Percentiles rank a stretch among this genome's conserved stretches.
Evolutionary conservation across 2,113 vertebrate species (phyloP).

Genomic region (Athene noctua): DNA sequence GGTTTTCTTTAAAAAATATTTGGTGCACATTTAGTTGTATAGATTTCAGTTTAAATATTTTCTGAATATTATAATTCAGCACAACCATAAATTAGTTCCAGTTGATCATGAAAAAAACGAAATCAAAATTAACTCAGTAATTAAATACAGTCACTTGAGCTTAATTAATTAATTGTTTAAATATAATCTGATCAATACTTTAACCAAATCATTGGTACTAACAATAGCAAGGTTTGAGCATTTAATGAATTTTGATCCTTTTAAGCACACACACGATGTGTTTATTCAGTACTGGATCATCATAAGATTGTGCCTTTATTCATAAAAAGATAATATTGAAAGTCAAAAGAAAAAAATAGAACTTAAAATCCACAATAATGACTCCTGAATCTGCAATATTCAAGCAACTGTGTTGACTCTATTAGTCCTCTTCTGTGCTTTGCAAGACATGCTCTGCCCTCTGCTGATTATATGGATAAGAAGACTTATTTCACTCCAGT

Average conservation of each 20-base stretch:
- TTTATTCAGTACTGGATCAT: background rate
- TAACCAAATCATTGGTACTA: background rate
- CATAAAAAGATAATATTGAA: background rate
- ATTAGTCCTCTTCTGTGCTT: background rate
- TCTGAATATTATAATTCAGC: background rate
- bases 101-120: background rate
- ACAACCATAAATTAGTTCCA: background rate
- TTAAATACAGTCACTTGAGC: background rate
- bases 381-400: background rate
- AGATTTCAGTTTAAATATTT: background rate
- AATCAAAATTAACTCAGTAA: background rate
- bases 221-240: background rate
- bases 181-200: constrained; percentile 3
- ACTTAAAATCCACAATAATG: background rate
- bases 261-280: background rate
- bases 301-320: background rate
- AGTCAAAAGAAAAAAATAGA: background rate
- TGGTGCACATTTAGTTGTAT: background rate
- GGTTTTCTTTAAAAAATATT: background rate
- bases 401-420: background rate
- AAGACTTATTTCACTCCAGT: background rate
- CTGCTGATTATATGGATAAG: background rate
- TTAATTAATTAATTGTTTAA: background rate
- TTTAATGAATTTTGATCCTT: background rate
- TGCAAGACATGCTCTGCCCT: background rate